These are phyloP conservation scores for Otis tarda DNA, from an alignment of 2,113 vertebrate genomes.

Conservation along the genomic window DNA sequence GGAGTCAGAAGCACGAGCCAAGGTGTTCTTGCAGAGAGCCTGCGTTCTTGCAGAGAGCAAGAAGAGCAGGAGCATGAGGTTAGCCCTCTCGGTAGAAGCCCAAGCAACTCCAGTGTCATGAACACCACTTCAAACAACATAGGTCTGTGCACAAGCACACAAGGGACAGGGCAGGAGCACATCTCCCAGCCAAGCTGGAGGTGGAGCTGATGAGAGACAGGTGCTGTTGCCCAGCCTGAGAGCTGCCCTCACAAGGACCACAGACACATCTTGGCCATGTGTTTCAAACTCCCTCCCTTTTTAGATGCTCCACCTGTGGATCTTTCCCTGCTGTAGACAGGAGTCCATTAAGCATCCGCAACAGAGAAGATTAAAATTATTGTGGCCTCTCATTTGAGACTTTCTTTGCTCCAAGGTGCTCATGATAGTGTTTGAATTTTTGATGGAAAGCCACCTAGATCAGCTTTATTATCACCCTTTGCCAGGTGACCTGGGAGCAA, in stretches of 20 bases:
- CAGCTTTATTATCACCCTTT: neutral
- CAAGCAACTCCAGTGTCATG: neutral
- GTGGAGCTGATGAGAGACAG: neutral
- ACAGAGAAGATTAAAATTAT: neutral
- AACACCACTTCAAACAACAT: neutral
- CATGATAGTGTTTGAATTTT: fast-evolving
- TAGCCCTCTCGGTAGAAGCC: neutral
- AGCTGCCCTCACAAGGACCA: neutral
- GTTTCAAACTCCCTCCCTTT: neutral
- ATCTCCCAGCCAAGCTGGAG: neutral
- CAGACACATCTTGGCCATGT: fast-evolving
- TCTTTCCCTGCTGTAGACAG: neutral
- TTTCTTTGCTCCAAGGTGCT: neutral
- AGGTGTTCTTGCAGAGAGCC: neutral
- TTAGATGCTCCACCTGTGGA: neutral
- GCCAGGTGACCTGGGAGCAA: neutral
- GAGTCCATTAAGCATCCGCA: neutral
- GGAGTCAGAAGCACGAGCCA: neutral
- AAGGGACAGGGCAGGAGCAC: neutral
- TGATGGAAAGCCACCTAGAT: neutral
- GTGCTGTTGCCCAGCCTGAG: neutral
- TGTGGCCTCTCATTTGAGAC: neutral
- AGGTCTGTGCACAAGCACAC: neutral
- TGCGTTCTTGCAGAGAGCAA: neutral
- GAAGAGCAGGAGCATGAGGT: neutral